A percentile compares a stretch with the other conserved stretches of the same genome.
Conservation (phyloP, 2,888 invertebrate species). For the Xestia sexstrigata region DNA sequence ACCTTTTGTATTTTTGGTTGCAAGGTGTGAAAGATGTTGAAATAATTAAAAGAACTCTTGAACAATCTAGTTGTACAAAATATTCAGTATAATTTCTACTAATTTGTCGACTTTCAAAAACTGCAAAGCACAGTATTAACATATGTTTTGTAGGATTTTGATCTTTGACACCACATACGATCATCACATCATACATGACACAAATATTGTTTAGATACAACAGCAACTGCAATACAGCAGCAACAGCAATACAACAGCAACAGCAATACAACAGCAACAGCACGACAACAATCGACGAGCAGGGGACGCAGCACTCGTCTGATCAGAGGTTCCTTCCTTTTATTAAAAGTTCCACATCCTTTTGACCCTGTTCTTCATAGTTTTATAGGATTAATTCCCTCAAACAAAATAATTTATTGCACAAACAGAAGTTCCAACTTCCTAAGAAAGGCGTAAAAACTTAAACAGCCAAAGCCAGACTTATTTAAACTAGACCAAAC, state of each 20-base stretch:
- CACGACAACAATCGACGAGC: background rate
- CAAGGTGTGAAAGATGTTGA: no score
- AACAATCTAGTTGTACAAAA: no score
- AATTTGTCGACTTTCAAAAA: no score
- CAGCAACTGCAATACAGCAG: no score
- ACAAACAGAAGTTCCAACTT: background rate
- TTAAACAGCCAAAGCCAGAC: background rate
- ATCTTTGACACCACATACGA: background rate
- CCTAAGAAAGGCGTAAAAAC: background rate
- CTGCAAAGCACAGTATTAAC: background rate
- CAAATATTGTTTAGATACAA: background rate
- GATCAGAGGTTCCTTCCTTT: background rate
- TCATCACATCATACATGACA: background rate
- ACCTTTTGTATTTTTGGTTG: no score
- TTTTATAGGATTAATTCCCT: background rate
- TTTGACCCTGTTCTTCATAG: background rate
- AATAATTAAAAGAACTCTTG: no score
- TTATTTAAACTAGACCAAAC: slow-evolving; percentile 28
- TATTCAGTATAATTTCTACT: no score
- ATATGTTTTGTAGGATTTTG: background rate
- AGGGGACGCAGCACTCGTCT: background rate
- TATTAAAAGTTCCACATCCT: no score
- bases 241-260: no score
- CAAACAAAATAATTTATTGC: background rate
- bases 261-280: background rate